Evolutionary conservation across 2,888 invertebrate species (phyloP).

Genomic region (Deroplatys truncata): DNA sequence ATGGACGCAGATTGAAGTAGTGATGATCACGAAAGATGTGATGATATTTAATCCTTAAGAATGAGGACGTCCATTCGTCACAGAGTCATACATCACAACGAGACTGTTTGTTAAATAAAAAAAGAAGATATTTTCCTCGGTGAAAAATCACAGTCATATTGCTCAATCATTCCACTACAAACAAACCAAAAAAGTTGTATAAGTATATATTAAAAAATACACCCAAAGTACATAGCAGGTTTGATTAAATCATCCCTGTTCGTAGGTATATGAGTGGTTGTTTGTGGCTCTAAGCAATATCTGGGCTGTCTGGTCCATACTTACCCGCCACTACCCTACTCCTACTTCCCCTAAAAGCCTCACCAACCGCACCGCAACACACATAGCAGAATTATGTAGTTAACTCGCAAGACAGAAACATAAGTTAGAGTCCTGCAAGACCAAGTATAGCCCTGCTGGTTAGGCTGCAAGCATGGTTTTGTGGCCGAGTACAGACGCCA

Average conservation of each 20-base stretch:
- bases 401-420: not conserved
- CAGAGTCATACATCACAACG: not conserved
- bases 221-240: conserved; percentile 7
- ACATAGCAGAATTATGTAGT: not conserved
- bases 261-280: not conserved
- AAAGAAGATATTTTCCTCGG: conserved; percentile 19
- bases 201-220: conserved; percentile 15
- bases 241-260: not conserved
- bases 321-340: not conserved
- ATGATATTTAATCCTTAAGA: not conserved
- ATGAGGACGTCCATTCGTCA: not conserved
- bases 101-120: conserved; percentile 10
- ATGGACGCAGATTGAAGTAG: not conserved
- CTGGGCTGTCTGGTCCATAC: conserved; percentile 7
- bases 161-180: conserved; percentile 25
- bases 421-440: too few species aligned
- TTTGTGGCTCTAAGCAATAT: conserved; percentile 28
- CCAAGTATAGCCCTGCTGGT: too few species aligned
- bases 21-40: too few species aligned
- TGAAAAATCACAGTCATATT: conserved; percentile 27
- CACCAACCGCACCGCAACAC: not conserved
- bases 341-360: not conserved
- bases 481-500: too few species aligned
- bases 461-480: too few species aligned
- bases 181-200: conserved; percentile 1